Base-by-base conservation (phyloP, 1,140 invertebrate genomes). In the Solen grandis region DNA sequence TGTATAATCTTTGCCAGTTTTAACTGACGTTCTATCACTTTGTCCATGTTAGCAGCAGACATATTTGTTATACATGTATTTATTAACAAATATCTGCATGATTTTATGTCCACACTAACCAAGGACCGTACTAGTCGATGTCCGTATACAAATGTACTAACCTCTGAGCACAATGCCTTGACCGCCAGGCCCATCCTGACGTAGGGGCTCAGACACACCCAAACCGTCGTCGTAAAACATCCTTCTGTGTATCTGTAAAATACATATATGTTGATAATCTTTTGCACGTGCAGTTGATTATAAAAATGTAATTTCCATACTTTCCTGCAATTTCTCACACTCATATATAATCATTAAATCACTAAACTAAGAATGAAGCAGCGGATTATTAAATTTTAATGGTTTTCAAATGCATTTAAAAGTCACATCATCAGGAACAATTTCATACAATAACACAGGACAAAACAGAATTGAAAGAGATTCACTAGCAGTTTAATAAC, bases 141-240 rank as follows among this genome's bases (percentile, higher is more conserved):
- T 52, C 25, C 8, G 57, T 66, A 25, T 19, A n/a, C 27, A 66
- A 22, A 19, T 57, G 4, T 63, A 22, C 8, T 82, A 95, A 31
- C 97, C 98, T 82, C 95, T 93, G 0, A 95, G 95, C 0, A 98
- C 95, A 2, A 99, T 92, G 0, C 97, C 97, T 84, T 93, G 88
- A 0, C 95, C 91, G 86, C 92, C 91, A 16, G 79, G 62, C 29
- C 93, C 97, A 3, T 93, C 94, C 93, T 99, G 98, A 89, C 99
- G 97, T 0, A 99, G 91, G 0, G 97, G 94, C 93, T 99, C 98
- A 0, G 93, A 95, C 0, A 99, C 97, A 5, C 98, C 98, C 85
- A 98, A 97, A 0, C 95, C 95, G 92, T 99, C 98, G 88, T 99
- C 98, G 69, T 94, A 93, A 0, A 98, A 88, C 25, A 97, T 92